Percentiles rank a stretch among this genome's conserved stretches.
These are phyloP conservation scores for Seladonia tumulorum DNA, from an alignment of 2,888 invertebrate genomes.

Conservation along the genomic window DNA sequence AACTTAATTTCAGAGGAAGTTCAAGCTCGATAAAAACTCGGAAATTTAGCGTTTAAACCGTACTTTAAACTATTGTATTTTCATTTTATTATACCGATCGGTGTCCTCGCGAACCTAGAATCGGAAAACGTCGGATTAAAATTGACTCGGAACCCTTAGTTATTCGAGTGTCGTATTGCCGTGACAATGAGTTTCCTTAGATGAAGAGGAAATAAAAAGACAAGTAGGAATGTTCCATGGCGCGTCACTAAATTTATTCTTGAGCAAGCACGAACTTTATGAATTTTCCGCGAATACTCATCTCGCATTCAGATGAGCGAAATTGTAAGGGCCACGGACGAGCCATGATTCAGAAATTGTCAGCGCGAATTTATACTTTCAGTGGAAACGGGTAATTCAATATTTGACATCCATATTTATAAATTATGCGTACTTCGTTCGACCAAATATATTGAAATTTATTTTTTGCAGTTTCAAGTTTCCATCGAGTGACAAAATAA, in stretches of 20 bases:
- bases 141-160: background rate
- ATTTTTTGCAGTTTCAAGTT: background rate
- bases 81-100: background rate
- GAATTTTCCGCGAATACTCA: conserved; percentile 42
- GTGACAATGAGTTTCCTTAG: background rate
- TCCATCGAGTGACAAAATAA: background rate
- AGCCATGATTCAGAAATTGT: background rate
- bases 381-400: background rate
- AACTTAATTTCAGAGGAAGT: too few relatives aligned
- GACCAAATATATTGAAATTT: background rate
- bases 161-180: conserved; percentile 4
- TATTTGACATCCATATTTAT: conserved; percentile 5
- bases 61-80: background rate
- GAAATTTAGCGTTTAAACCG: background rate
- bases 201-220: conserved; percentile 13
- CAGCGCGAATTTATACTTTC: conserved; percentile 4
- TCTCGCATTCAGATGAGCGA: conserved; percentile 32
- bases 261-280: conserved; percentile 29
- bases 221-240: conserved; percentile 3
- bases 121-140: background rate
- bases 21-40: too few relatives aligned
- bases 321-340: conserved; percentile 6
- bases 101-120: background rate
- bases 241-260: conserved; percentile 44
- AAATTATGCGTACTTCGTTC: background rate